phyloP scores from a whole-genome alignment of 2,113 vertebrate species.

The Vicugna pacos region DNA sequence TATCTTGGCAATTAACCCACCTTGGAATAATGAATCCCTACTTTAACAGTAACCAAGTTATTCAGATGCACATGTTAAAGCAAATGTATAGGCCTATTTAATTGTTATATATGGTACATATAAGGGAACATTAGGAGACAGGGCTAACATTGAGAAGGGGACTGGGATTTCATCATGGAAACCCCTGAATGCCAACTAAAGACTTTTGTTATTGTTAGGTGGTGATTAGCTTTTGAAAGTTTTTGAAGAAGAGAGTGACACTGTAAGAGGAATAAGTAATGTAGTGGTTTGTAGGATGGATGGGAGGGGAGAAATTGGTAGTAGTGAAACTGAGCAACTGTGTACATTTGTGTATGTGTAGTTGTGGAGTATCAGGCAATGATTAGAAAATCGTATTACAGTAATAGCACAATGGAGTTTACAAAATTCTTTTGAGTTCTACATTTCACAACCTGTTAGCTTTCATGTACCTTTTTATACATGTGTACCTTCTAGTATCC shows the following conservation, averaged over 20 bases:
- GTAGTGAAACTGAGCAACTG: neutral
- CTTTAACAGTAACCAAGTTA: neutral
- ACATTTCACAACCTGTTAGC: neutral
- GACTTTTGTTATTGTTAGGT: neutral
- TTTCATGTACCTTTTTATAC: constrained; percentile 43
- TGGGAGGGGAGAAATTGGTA: neutral
- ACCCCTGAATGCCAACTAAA: neutral
- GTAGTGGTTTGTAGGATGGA: neutral
- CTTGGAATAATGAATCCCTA: constrained; percentile 35
- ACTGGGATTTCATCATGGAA: neutral
- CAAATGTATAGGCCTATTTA: neutral
- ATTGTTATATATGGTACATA: neutral
- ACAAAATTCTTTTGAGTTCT: neutral
- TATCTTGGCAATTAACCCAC: neutral
- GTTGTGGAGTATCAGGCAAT: neutral
- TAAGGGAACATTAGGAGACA: neutral
- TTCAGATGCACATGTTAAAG: neutral
- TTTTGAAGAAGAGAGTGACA: neutral
- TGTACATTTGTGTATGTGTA: neutral
- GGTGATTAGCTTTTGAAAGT: neutral
- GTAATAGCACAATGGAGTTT: neutral
- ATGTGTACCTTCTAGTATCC: neutral
- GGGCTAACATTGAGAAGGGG: neutral
- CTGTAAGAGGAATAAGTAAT: neutral
- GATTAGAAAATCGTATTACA: constrained; percentile 22